Percentiles rank a stretch among this genome's conserved stretches.
These are phyloP conservation scores for Salvelinus alpinus DNA, from an alignment of 2,113 vertebrate species.

Conservation along the genomic window DNA sequence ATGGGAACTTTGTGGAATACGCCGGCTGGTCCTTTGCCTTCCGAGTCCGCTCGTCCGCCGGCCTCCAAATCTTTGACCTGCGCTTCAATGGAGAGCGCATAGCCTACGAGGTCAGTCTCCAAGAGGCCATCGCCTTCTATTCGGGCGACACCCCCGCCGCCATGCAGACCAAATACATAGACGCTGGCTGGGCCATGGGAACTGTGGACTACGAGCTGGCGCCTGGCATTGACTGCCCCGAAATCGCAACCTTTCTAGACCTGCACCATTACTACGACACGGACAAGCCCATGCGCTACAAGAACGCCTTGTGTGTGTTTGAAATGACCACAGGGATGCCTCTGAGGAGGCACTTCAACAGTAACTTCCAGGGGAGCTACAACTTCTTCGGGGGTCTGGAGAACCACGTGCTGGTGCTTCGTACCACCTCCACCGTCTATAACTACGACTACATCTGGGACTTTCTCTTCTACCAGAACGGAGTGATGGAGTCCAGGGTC, in stretches of 20 bases:
- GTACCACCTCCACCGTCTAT: conserved; percentile 88
- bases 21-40: conserved; percentile 87
- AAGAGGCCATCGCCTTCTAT: conserved; percentile 88
- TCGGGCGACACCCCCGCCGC: conserved; percentile 81
- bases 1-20: conserved; percentile 79
- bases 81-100: conserved; percentile 82
- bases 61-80: conserved; percentile 86
- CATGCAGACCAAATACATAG: conserved; percentile 92
- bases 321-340: conserved; percentile 85
- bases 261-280: conserved; percentile 81
- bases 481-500: conserved; percentile 86
- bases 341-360: conserved; percentile 85
- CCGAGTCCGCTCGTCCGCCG: conserved; percentile 81
- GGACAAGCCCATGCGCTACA: conserved; percentile 75
- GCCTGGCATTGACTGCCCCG: conserved; percentile 85
- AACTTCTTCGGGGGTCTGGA: conserved; percentile 84
- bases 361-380: conserved; percentile 77
- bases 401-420: conserved; percentile 81
- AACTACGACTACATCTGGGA: conserved; percentile 98
- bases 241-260: conserved; percentile 81
- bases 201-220: conserved; percentile 79
- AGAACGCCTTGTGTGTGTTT: conserved; percentile 82
- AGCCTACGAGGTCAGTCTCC: conserved; percentile 88
- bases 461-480: conserved; percentile 86
- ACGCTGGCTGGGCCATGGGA: conserved; percentile 88